Evolutionary conservation across 1,140 invertebrate genomes (phyloP).

Genomic region (Papilio dardanus): DNA sequence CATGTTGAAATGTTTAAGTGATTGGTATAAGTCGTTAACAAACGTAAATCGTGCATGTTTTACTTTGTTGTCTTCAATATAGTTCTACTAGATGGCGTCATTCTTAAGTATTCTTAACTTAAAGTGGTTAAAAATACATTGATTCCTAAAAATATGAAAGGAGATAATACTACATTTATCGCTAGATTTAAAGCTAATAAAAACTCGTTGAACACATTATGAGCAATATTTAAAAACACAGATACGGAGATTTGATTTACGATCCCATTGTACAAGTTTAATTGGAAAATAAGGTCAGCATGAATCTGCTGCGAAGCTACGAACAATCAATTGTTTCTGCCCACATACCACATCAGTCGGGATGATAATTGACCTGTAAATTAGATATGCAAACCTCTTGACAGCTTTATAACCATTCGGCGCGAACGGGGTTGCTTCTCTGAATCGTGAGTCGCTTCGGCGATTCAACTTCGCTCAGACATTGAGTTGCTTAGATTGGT

Average conservation of each 20-base stretch:
- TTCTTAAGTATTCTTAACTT: too few species aligned
- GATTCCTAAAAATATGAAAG: not conserved
- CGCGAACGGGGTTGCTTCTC: conserved; percentile 25
- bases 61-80: too few species aligned
- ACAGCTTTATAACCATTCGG: conserved; percentile 50
- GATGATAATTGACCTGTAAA: conserved; percentile 47
- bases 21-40: too few species aligned
- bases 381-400: conserved; percentile 48
- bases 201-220: not conserved
- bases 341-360: conserved; percentile 38
- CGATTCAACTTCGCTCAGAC: not conserved
- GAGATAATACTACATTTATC: not conserved
- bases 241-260: conserved; percentile 61
- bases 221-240: conserved; percentile 45
- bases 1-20: conserved; percentile 30
- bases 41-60: too few species aligned
- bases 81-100: too few species aligned
- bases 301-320: conserved; percentile 35
- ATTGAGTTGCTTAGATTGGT: not conserved
- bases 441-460: conserved; percentile 24
- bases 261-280: conserved; percentile 59
- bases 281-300: conserved; percentile 58
- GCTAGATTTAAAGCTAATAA: not conserved
- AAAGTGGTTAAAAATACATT: not conserved
- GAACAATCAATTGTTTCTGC: conserved; percentile 35